Conservation (phyloP, 2,888 invertebrate genomes). For the Drosophila rubida region DNA sequence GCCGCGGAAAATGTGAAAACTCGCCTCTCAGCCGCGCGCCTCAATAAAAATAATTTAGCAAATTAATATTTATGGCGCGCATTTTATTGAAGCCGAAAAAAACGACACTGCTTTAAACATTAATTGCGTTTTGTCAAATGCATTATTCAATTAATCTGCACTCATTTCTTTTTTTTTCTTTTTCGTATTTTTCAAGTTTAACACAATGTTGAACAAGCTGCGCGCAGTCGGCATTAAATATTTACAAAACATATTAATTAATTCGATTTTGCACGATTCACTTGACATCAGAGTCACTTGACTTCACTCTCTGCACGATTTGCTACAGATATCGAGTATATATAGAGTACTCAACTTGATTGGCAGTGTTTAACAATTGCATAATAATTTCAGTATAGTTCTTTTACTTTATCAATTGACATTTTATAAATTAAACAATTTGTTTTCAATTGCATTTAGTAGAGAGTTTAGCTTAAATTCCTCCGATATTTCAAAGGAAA, state of each 20-base stretch:
- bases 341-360: too few relatives aligned
- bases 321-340: too few relatives aligned
- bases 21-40: conserved; percentile 16
- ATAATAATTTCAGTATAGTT: too few relatives aligned
- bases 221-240: conserved; percentile 24
- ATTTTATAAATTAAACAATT: too few relatives aligned
- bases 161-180: too few relatives aligned
- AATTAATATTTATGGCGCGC: conserved; percentile 63
- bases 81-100: conserved; percentile 32
- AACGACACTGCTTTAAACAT: conserved; percentile 21
- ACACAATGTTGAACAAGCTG: background rate
- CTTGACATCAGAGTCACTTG: background rate
- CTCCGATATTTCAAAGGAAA: too few relatives aligned
- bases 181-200: background rate
- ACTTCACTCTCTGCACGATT: too few relatives aligned
- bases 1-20: conserved; percentile 37
- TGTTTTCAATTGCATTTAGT: too few relatives aligned
- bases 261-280: background rate
- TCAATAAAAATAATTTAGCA: conserved; percentile 65
- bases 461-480: too few relatives aligned
- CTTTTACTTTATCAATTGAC: too few relatives aligned
- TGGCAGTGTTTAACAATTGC: too few relatives aligned
- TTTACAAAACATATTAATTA: conserved; percentile 18
- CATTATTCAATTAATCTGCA: conserved; percentile 61
- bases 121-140: conserved; percentile 43